Evolutionary conservation across 2,888 invertebrate species (phyloP).

Genomic region (Charanyca ferruginea): DNA sequence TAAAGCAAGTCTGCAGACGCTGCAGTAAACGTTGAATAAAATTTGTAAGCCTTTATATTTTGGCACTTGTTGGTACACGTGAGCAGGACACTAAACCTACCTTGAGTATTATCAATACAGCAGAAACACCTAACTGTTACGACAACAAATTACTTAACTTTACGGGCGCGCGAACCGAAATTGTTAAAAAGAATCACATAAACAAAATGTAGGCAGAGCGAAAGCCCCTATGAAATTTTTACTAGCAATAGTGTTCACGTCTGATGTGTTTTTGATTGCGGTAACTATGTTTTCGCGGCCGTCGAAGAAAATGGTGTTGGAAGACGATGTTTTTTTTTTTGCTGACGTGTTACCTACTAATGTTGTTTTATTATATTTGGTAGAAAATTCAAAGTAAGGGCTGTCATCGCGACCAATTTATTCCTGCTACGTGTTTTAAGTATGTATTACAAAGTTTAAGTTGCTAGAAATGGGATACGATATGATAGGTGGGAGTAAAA

Average conservation of each 20-base stretch:
- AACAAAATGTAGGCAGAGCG: slow-evolving; percentile 28
- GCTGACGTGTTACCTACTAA: neutral
- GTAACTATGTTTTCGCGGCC: slow-evolving; percentile 33
- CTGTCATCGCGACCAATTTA: neutral
- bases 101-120: slow-evolving; percentile 60
- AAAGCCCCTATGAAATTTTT: slow-evolving; percentile 22
- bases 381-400: slow-evolving; percentile 3
- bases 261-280: slow-evolving; percentile 61
- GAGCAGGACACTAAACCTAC: slow-evolving; percentile 67
- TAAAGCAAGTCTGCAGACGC: slow-evolving; percentile 63
- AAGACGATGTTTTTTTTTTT: neutral
- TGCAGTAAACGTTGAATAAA: slow-evolving; percentile 83
- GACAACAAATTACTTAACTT: slow-evolving; percentile 51
- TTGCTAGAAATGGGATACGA: neutral
- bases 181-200: slow-evolving; percentile 46
- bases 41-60: slow-evolving; percentile 65
- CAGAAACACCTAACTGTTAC: slow-evolving; percentile 47
- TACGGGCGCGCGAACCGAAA: slow-evolving; percentile 34
- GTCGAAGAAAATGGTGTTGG: slow-evolving; percentile 19
- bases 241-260: slow-evolving; percentile 32
- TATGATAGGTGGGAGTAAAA: neutral
- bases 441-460: neutral
- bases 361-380: slow-evolving; percentile 10
- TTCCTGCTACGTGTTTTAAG: neutral
- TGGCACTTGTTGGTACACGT: slow-evolving; percentile 77